Percentiles rank a stretch among this genome's conserved stretches.
These are phyloP conservation scores for Diabrotica undecimpunctata DNA, from an alignment of 1,140 invertebrate species.

Conservation along the genomic window DNA sequence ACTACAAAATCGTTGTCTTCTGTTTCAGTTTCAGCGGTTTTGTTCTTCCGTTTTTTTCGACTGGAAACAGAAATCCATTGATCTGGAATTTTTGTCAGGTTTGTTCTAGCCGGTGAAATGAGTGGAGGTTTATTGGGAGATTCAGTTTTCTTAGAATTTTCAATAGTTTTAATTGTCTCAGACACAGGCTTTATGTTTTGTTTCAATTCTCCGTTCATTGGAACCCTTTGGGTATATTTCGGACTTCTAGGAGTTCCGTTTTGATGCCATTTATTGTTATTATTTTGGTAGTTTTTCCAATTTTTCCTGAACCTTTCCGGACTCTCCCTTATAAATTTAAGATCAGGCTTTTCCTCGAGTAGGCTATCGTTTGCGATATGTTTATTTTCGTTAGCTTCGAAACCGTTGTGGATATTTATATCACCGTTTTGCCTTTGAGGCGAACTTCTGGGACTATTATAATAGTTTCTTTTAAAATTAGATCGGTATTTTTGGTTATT, in stretches of 20 bases:
- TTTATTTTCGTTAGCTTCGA: slow-evolving; percentile 5
- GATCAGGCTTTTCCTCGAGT: background rate
- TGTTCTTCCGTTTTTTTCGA: slow-evolving; percentile 44
- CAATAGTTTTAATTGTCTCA: background rate
- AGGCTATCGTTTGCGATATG: slow-evolving; percentile 11
- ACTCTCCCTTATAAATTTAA: background rate
- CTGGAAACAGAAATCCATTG: slow-evolving; percentile 46
- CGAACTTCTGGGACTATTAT: slow-evolving; percentile 13
- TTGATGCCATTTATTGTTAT: background rate
- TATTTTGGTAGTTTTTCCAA: slow-evolving; percentile 9
- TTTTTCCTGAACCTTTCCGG: slow-evolving; percentile 6
- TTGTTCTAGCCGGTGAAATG: background rate
- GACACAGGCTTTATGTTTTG: background rate
- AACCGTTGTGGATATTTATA: background rate
- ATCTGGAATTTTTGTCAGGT: slow-evolving; percentile 17
- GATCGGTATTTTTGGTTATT: slow-evolving; percentile 15
- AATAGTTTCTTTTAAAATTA: slow-evolving; percentile 7
- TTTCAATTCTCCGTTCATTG: background rate
- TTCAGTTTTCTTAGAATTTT: background rate
- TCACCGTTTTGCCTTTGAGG: slow-evolving; percentile 12
- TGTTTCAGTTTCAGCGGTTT: slow-evolving; percentile 29
- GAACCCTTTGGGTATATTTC: background rate
- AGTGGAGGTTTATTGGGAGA: slow-evolving; percentile 5
- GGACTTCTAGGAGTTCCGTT: slow-evolving; percentile 1
- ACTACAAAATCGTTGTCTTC: slow-evolving; percentile 12